Conservation (phyloP, 2,888 invertebrate genomes). For the Athalia rosae region DNA sequence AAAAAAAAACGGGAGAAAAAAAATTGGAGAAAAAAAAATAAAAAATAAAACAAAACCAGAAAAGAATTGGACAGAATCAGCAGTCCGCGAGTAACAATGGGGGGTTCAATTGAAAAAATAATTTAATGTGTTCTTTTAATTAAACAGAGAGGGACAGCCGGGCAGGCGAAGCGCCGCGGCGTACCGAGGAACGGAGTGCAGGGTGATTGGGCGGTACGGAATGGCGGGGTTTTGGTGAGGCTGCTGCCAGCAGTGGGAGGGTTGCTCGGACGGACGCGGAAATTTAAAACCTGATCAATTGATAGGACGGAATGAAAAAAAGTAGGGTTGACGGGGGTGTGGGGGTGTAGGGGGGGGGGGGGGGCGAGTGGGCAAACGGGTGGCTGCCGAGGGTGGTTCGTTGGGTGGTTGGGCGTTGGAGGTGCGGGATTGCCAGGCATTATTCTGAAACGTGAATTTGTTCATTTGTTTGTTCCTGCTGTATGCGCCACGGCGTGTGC, state of each 20-base stretch:
- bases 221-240: conserved; percentile 56
- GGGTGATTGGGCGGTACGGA: conserved; percentile 65
- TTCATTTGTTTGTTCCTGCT: conserved; percentile 74
- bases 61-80: conserved; percentile 71
- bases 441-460: conserved; percentile 74
- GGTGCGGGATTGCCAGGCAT: conserved; percentile 72
- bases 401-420: conserved; percentile 22
- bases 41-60: conserved; percentile 55
- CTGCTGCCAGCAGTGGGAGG: conserved; percentile 61
- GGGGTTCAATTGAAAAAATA: conserved; percentile 72
- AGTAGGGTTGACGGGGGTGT: conserved; percentile 70
- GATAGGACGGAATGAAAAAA: conserved; percentile 74
- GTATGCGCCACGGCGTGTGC: conserved; percentile 71
- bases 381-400: conserved; percentile 51
- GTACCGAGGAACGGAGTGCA: conserved; percentile 57
- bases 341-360: conserved; percentile 59
- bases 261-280: conserved; percentile 74
- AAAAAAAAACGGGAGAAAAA: conserved; percentile 51
- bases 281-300: conserved; percentile 74
- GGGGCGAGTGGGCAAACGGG: conserved; percentile 55
- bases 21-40: conserved; percentile 53
- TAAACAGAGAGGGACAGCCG: conserved; percentile 68
- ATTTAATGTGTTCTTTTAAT: conserved; percentile 73
- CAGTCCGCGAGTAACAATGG: conserved; percentile 72
- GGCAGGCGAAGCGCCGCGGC: conserved; percentile 60